Evolutionary conservation across 1,140 invertebrate species (phyloP), one percentile per base, ranked within the genome.

Genomic region (Drosophila leontia): DNA sequence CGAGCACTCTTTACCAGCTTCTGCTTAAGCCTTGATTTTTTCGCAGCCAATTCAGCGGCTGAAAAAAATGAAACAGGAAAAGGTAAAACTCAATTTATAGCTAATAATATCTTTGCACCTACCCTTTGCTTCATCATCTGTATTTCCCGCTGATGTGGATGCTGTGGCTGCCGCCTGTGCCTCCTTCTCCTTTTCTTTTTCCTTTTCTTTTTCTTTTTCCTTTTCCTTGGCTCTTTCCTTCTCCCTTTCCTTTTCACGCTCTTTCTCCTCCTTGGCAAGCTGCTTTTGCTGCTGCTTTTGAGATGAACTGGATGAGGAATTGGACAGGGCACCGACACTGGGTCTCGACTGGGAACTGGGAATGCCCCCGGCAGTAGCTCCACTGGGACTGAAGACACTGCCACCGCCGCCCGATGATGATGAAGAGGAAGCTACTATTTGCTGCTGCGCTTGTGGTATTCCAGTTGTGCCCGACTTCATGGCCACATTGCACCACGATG

Each of bases 1-100:
- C 96, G 94, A 6, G 96, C 96, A 50, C 96, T 94, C 91, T 97
- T 97, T 93, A 97, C 96, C 48, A 97, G 91, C 71, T 91, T 93
- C 19, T 93, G 92, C 62, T 93, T 93, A 11, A 93, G 82, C 12
- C 96, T 93, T 3, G 95, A 95, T 60, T 96, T 96, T 80, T 95
- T 95, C 19, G 95, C 95, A 53, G 95, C 95, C 17, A 94, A 91
- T 37, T 95, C 95, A 19, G 94, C 94, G 34, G 91, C 92, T 92
- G 15, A 7, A 65, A 44, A 26, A 0, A 1, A 37, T 26, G 13
- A 48, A 55, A 15, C 26, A 15, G 23, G 7, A 26, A 26, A 17
- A 17, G 1, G 26, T 63, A 41, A 26, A 32, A 11, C 42, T 9
- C 7, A 42, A 4, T 2, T 11, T 42, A 2, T 17, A 26, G 12